These are phyloP conservation scores for Caerostris darwini DNA, from an alignment of 1,140 invertebrate genomes.

Conservation along the genomic window DNA sequence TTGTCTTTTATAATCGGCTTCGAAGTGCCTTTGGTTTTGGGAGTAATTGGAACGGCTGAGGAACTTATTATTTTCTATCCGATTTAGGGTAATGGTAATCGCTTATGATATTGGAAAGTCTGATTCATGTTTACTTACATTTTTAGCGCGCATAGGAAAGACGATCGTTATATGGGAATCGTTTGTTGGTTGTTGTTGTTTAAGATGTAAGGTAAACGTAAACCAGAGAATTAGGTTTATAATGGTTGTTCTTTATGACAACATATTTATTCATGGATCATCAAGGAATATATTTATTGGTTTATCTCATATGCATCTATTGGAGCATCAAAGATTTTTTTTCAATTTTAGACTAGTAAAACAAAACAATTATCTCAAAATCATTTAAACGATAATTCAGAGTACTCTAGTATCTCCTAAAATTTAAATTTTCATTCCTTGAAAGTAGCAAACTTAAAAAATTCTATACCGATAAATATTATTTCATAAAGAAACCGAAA, in stretches of 20 bases:
- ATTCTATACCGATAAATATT: too few relatives aligned
- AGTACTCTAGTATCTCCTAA: too few relatives aligned
- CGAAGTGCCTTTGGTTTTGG: conserved; percentile 13
- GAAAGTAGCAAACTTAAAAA: too few relatives aligned
- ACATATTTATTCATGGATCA: too few relatives aligned
- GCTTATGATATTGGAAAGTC: background rate
- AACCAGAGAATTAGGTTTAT: background rate
- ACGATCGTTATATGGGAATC: background rate
- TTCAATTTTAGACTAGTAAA: too few relatives aligned
- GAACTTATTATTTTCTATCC: conserved; percentile 28
- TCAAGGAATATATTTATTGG: too few relatives aligned
- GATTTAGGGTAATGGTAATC: background rate
- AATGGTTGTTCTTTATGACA: background rate
- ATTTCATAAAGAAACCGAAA: too few relatives aligned
- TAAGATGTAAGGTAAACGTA: background rate
- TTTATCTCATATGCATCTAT: too few relatives aligned
- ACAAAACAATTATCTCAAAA: too few relatives aligned
- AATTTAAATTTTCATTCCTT: too few relatives aligned
- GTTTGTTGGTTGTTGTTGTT: background rate
- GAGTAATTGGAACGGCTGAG: background rate
- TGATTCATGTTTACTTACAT: background rate
- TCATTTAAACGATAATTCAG: too few relatives aligned
- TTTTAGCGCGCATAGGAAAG: background rate
- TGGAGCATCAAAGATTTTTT: too few relatives aligned
- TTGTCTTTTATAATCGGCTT: conserved; percentile 34